Evolutionary conservation across 1,140 invertebrate species (phyloP).

Genomic region (Armadillidium nasatum): DNA sequence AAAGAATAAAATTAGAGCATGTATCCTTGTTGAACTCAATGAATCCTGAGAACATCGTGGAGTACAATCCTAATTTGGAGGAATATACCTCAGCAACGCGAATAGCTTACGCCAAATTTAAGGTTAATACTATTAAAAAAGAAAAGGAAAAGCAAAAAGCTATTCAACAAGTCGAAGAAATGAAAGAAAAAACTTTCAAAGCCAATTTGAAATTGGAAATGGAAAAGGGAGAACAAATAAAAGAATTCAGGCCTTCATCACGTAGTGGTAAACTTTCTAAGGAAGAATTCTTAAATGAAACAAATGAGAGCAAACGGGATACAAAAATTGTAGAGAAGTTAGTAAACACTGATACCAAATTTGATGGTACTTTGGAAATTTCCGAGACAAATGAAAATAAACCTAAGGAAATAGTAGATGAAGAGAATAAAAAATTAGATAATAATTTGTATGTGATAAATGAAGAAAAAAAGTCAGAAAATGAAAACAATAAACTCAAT

Average conservation of each 20-base stretch:
- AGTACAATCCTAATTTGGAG: slow-evolving; percentile 44
- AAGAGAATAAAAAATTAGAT: too few relatives aligned
- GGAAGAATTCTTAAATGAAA: too few relatives aligned
- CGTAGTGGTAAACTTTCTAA: too few relatives aligned
- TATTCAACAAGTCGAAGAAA: slow-evolving; percentile 22
- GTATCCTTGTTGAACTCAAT: slow-evolving; percentile 33
- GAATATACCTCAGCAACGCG: slow-evolving; percentile 37
- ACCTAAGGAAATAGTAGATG: too few relatives aligned
- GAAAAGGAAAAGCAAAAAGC: slow-evolving; percentile 34
- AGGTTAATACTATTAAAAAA: slow-evolving; percentile 40
- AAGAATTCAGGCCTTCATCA: slow-evolving; percentile 14
- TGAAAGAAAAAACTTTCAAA: slow-evolving; percentile 27
- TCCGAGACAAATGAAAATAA: too few relatives aligned
- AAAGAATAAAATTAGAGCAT: slow-evolving; percentile 41
- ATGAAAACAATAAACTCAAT: too few relatives aligned
- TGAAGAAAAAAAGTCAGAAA: too few relatives aligned
- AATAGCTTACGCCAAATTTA: slow-evolving; percentile 45
- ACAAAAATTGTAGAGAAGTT: too few relatives aligned
- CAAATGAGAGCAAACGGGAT: too few relatives aligned
- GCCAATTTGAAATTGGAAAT: slow-evolving; percentile 24
- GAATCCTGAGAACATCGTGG: slow-evolving; percentile 38
- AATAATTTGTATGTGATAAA: too few relatives aligned
- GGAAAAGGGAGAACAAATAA: slow-evolving; percentile 17
- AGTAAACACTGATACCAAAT: too few relatives aligned
- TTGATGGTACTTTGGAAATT: too few relatives aligned